Evolutionary conservation across 2,888 invertebrate species (phyloP).

Genomic region (Nesidiocoris tenuis): DNA sequence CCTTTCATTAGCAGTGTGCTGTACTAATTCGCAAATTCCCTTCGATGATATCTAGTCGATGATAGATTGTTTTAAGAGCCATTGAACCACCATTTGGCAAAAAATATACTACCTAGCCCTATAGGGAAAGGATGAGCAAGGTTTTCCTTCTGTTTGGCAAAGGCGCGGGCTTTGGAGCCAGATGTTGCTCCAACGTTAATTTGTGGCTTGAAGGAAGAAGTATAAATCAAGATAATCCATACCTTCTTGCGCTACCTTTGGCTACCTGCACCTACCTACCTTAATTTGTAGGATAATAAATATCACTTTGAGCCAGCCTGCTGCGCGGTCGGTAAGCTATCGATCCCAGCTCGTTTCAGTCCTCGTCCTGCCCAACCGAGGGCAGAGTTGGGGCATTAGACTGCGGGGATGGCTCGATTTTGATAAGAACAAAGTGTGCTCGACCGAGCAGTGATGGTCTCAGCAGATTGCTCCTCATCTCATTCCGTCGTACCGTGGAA

Average conservation of each 20-base stretch:
- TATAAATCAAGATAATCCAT: conserved; percentile 37
- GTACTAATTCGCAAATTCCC: no score
- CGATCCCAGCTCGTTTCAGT: neutral
- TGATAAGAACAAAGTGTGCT: neutral
- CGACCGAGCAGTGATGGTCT: neutral
- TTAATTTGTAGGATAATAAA: conserved; percentile 38
- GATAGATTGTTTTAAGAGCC: no score
- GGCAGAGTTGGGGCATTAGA: neutral
- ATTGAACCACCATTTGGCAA: no score
- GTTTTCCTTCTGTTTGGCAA: neutral
- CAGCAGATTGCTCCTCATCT: neutral
- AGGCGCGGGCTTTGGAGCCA: neutral
- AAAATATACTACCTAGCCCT: no score
- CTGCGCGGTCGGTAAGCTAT: neutral
- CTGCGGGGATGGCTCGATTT: neutral
- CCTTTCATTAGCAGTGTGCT: no score
- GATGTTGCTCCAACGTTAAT: conserved; percentile 31
- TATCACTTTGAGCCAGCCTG: conserved; percentile 25
- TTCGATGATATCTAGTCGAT: no score
- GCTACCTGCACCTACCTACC: neutral
- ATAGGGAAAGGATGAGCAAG: neutral
- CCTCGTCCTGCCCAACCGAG: neutral
- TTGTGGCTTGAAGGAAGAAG: conserved; percentile 15
- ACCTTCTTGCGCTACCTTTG: conserved; percentile 11
- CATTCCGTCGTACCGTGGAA: neutral